A percentile compares a stretch with the other conserved stretches of the same genome.
Conservation (phyloP, 1,140 invertebrate species). For the Drosophila sproati region DNA sequence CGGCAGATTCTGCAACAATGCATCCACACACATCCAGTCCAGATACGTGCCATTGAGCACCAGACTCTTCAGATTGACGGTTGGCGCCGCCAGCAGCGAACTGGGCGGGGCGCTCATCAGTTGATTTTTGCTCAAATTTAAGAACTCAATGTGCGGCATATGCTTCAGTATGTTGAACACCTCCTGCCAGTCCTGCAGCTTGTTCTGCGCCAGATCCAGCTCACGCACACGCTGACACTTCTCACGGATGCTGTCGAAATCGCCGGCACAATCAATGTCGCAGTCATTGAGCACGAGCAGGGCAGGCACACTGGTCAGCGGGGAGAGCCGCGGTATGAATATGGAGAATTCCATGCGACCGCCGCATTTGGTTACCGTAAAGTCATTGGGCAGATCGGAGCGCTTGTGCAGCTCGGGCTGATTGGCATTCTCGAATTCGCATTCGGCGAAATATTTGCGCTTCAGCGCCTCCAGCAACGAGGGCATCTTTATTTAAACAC, state of each 20-base stretch:
- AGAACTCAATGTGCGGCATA: conserved; percentile 94
- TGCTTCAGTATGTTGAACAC: conserved; percentile 93
- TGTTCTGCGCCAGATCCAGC: conserved; percentile 95
- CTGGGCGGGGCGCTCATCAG: conserved; percentile 88
- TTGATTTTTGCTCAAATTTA: conserved; percentile 95
- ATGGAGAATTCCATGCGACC: conserved; percentile 87
- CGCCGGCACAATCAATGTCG: conserved; percentile 94
- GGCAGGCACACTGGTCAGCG: conserved; percentile 90
- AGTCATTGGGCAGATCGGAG: conserved; percentile 83
- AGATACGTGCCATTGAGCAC: conserved; percentile 94
- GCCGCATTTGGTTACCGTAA: conserved; percentile 75
- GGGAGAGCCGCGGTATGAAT: conserved; percentile 92
- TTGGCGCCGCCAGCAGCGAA: conserved; percentile 81
- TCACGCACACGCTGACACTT: conserved; percentile 95
- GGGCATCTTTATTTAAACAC: conserved; percentile 86
- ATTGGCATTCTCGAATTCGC: conserved; percentile 75
- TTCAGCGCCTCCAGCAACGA: conserved; percentile 93
- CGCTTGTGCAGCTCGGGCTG: conserved; percentile 80
- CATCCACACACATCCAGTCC: conserved; percentile 92
- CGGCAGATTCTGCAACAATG: conserved; percentile 90
- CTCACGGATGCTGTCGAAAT: conserved; percentile 89
- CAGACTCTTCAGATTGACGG: conserved; percentile 89
- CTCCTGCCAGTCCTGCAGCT: conserved; percentile 93
- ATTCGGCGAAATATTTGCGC: conserved; percentile 89
- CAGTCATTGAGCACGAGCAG: conserved; percentile 95